A percentile compares a stretch with the other conserved stretches of the same genome.
Conservation (phyloP, 2,797 vertebrate genomes). For the Micromesistius poutassou region DNA sequence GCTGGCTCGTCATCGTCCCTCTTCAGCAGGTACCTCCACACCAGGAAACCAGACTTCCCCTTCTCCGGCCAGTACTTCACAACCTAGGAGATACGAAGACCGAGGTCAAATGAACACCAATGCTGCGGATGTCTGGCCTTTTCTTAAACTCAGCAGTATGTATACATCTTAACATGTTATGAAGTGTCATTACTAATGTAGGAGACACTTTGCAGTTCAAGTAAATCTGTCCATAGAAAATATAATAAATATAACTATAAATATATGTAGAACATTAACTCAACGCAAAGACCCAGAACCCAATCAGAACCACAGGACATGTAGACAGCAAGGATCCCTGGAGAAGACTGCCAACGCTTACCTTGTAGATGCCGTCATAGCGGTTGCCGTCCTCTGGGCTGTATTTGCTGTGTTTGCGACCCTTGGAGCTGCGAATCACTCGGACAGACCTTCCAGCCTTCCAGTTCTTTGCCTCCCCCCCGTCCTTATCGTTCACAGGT, state of each 20-base stretch:
- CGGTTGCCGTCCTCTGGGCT: constrained; percentile 90
- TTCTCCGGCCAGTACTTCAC: constrained; percentile 97
- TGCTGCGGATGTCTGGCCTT: background rate
- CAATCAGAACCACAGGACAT: background rate
- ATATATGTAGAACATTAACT: too few relatives aligned
- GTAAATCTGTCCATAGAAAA: background rate
- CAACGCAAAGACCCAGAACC: background rate
- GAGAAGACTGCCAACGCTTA: constrained; percentile 30
- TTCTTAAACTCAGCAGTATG: background rate
- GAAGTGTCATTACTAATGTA: background rate
- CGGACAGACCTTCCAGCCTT: constrained; percentile 87
- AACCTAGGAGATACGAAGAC: constrained; percentile 68
- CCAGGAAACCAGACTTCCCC: constrained; percentile 94
- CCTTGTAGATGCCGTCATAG: constrained; percentile 98
- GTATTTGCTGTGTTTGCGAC: constrained; percentile 92
- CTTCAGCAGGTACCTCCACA: constrained; percentile 92
- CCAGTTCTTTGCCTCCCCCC: constrained; percentile 91
- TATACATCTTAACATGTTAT: background rate
- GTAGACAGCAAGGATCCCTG: background rate
- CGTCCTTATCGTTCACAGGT: constrained; percentile 85
- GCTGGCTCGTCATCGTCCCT: constrained; percentile 90
- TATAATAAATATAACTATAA: too few relatives aligned
- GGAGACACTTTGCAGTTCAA: background rate
- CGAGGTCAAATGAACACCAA: background rate
- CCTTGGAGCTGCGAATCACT: constrained; percentile 90